Evolutionary conservation across 2,113 vertebrate species (phyloP), one percentile per base, ranked within the genome.

Genomic region (Struthidea cinerea): DNA sequence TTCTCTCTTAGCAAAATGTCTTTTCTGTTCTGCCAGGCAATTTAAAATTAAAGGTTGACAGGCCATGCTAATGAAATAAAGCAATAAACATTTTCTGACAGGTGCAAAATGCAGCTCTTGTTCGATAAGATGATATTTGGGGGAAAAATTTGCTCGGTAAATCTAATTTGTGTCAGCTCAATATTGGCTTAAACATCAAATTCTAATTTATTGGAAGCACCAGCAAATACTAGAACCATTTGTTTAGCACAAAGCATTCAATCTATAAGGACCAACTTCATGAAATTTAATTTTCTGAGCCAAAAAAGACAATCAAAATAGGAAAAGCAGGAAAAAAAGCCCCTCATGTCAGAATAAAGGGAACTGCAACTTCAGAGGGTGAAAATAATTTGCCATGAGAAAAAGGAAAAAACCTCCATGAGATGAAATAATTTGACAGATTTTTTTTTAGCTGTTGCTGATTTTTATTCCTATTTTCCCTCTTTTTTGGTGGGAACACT

Each of bases 41-140:
- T 87, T 94, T 79, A 70, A 92, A 93, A 96, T 96, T 95, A 96
- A 95, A 76, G 81, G 49, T 73, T 95, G 93, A 95, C 59, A 96
- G 78, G 47, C 94, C 46, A 55, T 78, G 56, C 90, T 97, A 97
- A 95, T 97, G 83, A 97, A 97, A 98, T 92, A 95, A 96, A 97
- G 92, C 84, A 94, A 86, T 94, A 96, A 96, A 82, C 71, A 80
- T 83, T 84, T 92, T 92, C 46, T 96, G 84, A 95, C 95, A 92
- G 84, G 84, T 95, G 95, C 88, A 97, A 91, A 96, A 84, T 68
- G 57, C 60, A 47, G 73, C 57, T 70, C 84, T 91, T 81, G 55
- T 89, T 96, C 14, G 12, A 93, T 91, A 82, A 84, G 86, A 75
- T 96, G 75, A 89, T 94, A 92, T 93, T 95, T 83, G 90, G 93